Conservation (phyloP, 2,113 vertebrate species). For the Dryoscopus gambensis region DNA sequence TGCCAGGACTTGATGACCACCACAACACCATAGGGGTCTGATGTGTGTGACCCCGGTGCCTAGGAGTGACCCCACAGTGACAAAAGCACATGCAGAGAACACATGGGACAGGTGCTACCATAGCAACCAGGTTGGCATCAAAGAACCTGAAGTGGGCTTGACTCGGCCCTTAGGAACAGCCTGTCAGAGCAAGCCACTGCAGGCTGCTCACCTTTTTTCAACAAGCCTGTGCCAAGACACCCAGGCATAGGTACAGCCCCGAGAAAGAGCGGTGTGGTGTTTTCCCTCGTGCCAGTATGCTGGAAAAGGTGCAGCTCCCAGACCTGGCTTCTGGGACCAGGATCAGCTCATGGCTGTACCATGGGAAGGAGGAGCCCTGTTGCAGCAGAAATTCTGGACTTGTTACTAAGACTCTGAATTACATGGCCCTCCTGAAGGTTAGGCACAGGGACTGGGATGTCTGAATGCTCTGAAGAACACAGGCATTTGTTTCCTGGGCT, state of each 20-base stretch:
- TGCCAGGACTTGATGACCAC: fast-evolving
- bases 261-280: background rate
- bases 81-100: background rate
- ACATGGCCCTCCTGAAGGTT: background rate
- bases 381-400: background rate
- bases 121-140: background rate
- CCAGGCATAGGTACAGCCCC: background rate
- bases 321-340: background rate
- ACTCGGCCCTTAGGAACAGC: background rate
- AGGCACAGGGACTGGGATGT: background rate
- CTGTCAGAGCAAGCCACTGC: background rate
- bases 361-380: background rate
- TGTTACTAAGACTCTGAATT: background rate
- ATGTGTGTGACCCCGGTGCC: background rate
- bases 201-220: background rate
- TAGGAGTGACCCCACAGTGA: background rate
- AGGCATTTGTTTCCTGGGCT: background rate
- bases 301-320: background rate
- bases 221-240: background rate
- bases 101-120: background rate
- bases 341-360: fast-evolving
- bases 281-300: background rate
- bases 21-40: background rate
- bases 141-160: background rate
- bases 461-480: background rate